phyloP scores from a whole-genome alignment of 1,140 invertebrate species.

The Drosophila biarmipes region DNA sequence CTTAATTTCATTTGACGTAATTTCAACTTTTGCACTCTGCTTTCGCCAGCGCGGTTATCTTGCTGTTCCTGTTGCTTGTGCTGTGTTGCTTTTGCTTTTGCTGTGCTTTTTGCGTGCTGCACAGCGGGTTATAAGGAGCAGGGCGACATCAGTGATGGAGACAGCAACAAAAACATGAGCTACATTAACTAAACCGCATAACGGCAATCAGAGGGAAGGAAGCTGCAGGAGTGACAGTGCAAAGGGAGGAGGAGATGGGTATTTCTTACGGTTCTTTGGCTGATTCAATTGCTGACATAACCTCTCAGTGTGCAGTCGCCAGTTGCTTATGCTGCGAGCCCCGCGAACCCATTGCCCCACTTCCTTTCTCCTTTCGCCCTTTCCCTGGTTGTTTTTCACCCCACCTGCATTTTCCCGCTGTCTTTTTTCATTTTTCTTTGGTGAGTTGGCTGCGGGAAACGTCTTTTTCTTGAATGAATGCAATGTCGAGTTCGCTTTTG shows the following conservation, averaged over 20 bases:
- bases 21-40: conserved; percentile 50
- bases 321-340: conserved; percentile 13
- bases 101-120: background rate
- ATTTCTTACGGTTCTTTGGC: conserved; percentile 29
- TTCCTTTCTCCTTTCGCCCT: too few species aligned
- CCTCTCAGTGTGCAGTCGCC: conserved; percentile 33
- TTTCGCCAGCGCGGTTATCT: background rate
- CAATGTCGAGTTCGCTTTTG: background rate
- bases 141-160: conserved; percentile 11
- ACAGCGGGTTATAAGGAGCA: conserved; percentile 17
- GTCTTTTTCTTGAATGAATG: conserved; percentile 20
- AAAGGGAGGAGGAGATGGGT: background rate
- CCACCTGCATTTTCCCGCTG: background rate
- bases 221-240: background rate
- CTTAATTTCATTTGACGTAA: conserved; percentile 46
- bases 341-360: background rate
- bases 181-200: conserved; percentile 36
- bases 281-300: conserved; percentile 54
- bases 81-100: background rate
- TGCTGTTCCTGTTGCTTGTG: conserved; percentile 1
- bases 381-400: conserved; percentile 1
- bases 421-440: conserved; percentile 1
- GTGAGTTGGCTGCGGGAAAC: background rate
- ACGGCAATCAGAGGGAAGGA: conserved; percentile 14
- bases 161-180: conserved; percentile 15